Evolutionary conservation across 2,113 vertebrate genomes (phyloP), one percentile per base, ranked within the genome.

Genomic region (Synodontis membranacea): DNA sequence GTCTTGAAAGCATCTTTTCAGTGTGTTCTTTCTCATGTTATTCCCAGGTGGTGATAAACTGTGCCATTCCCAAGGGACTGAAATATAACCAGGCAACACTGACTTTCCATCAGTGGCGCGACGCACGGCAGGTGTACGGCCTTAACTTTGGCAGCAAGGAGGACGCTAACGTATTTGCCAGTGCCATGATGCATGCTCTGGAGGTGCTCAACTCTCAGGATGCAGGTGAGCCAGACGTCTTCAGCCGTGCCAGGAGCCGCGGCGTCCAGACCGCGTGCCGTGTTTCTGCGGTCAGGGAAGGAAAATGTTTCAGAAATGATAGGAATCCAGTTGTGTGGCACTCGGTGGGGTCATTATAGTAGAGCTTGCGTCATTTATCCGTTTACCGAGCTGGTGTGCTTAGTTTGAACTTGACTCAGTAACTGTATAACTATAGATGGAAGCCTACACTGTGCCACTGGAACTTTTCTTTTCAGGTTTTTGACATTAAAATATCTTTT

Each of bases 141-240:
- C 97, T 99, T 87, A 99, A 99, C 95, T 99, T 99, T 87, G 98
- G 98, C 95, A 99, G 98, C 93, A 99, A 99, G 92, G 98, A 99
- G 93, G 98, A 99, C 88, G 98, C 98, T 95, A 99, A 99, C 54
- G 98, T 99, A 68, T 99, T 99, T 25, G 98, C 98, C 92, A 99
- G 98, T 96, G 98, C 98, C 96, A 99, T 99, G 98, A 99, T 98
- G 98, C 98, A 99, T 91, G 98, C 98, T 91, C 95, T 99, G 94
- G 98, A 99, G 95, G 98, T 99, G 93, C 95, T 99, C 92, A 99
- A 98, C 95, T 98, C 98, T 86, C 98, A 98, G 94, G 98, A 99
- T 88, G 90, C 98, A 94, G 98, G 98, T 99, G 81, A 88, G 89
- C 14, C 19, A 6, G 39, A 56, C 11, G 0, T 60, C 62, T 80